Evolutionary conservation across 2,797 vertebrate species (phyloP).

Genomic region (Enteromius argenteus): DNA sequence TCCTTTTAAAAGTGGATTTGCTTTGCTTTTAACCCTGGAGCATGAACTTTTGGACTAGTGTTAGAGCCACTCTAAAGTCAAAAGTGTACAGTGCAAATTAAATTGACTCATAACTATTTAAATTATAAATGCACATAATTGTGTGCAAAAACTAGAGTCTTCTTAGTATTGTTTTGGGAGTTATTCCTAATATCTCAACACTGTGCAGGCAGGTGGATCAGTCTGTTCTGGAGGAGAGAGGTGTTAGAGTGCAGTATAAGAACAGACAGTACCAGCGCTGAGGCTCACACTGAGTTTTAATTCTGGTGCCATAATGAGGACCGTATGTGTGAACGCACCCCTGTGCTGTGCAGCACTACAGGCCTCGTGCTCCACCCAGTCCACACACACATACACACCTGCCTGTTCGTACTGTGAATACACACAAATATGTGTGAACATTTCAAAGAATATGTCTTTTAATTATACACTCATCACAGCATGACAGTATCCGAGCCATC

Average conservation of each 20-base stretch:
- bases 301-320: slow-evolving; percentile 61
- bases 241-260: slow-evolving; percentile 60
- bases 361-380: slow-evolving; percentile 51
- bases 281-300: slow-evolving; percentile 60
- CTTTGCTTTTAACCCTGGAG: neutral
- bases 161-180: neutral
- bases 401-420: slow-evolving; percentile 27
- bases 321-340: slow-evolving; percentile 61
- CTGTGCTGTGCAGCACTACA: slow-evolving; percentile 42
- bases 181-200: slow-evolving; percentile 23
- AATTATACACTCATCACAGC: neutral
- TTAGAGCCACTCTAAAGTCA: neutral
- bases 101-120: neutral
- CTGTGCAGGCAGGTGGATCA: slow-evolving; percentile 43
- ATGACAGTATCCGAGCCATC: neutral
- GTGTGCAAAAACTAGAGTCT: neutral
- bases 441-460: slow-evolving; percentile 36
- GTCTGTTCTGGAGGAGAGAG: slow-evolving; percentile 49
- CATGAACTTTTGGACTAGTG: neutral
- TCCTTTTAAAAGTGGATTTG: neutral
- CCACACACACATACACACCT: slow-evolving; percentile 23
- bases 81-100: neutral
- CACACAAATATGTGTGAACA: slow-evolving; percentile 44
- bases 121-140: neutral
- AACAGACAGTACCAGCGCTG: slow-evolving; percentile 58